Conservation (phyloP, 2,113 vertebrate genomes). For the Microtus ochrogaster region DNA sequence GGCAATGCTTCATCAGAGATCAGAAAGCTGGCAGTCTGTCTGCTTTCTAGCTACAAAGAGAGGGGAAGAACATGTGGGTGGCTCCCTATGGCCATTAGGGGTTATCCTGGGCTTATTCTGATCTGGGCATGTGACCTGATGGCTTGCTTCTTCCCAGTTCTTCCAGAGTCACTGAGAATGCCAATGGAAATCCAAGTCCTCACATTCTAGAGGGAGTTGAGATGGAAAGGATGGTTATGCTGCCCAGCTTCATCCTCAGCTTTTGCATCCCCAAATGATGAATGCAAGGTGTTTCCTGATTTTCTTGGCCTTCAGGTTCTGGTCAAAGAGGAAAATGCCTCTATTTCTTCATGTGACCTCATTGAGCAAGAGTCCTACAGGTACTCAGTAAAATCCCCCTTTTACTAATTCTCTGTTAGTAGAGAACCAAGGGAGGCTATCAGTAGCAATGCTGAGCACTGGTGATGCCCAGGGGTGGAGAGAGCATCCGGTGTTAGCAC, state of each 20-base stretch:
- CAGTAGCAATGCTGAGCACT: background rate
- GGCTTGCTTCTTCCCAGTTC: background rate
- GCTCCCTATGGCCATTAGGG: background rate
- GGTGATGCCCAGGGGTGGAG: rapidly evolving
- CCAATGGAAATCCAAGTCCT: background rate
- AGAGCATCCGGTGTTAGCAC: background rate
- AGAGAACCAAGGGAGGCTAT: background rate
- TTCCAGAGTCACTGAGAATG: background rate
- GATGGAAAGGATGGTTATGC: background rate
- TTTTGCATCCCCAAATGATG: background rate
- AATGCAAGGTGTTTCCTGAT: background rate
- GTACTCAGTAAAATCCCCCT: too few relatives aligned
- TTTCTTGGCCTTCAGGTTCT: background rate
- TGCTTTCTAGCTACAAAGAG: background rate
- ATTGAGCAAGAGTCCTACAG: background rate
- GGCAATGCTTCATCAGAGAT: background rate
- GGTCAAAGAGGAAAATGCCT: background rate
- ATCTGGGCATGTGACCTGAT: background rate
- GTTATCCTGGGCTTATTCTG: background rate
- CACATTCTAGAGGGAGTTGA: background rate
- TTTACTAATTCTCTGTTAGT: background rate
- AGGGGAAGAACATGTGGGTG: background rate
- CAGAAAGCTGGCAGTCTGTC: background rate
- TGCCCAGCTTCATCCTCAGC: background rate
- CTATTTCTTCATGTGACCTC: background rate